Percentiles rank a stretch among this genome's conserved stretches.
phyloP scores from a whole-genome alignment of 2,797 vertebrate species.

The Anguilla anguilla region DNA sequence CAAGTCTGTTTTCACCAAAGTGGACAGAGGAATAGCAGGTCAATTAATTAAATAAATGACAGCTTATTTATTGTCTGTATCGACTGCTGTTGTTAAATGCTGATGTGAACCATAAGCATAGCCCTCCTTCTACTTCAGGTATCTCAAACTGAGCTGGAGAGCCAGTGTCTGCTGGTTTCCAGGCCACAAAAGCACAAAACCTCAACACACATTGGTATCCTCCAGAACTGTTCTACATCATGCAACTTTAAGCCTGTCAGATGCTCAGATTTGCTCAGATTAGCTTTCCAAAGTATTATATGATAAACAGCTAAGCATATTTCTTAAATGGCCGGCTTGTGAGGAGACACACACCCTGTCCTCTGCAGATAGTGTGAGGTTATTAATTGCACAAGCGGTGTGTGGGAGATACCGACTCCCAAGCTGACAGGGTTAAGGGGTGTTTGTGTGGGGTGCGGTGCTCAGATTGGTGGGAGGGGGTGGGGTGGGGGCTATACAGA shows the following conservation, averaged over 20 bases:
- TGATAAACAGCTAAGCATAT: slow-evolving; percentile 33
- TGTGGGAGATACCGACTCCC: slow-evolving; percentile 37
- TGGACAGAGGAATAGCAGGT: not conserved
- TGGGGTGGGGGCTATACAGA: slow-evolving; percentile 30
- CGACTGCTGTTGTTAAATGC: slow-evolving; percentile 16
- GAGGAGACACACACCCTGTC: slow-evolving; percentile 48
- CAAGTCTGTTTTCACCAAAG: not conserved
- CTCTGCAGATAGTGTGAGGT: slow-evolving; percentile 6
- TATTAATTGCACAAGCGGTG: slow-evolving; percentile 49
- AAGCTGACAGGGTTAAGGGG: slow-evolving; percentile 20
- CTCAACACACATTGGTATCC: not conserved
- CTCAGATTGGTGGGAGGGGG: slow-evolving; percentile 19
- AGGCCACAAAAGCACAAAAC: not conserved
- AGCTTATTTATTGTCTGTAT: not conserved
- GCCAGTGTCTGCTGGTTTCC: not conserved
- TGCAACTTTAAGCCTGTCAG: slow-evolving; percentile 22
- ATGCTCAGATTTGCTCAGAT: slow-evolving; percentile 27
- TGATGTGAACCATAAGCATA: slow-evolving; percentile 39
- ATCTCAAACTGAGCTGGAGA: not conserved
- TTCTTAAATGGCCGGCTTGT: slow-evolving; percentile 28
- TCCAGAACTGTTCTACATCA: not conserved
- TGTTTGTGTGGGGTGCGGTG: not conserved
- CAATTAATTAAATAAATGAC: not conserved
- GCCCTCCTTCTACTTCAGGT: slow-evolving; percentile 30
- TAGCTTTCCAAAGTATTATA: slow-evolving; percentile 19